A percentile compares a stretch with the other conserved stretches of the same genome.
Evolutionary conservation across 1,140 invertebrate species (phyloP).

Genomic region (Drosophila pallidifrons): DNA sequence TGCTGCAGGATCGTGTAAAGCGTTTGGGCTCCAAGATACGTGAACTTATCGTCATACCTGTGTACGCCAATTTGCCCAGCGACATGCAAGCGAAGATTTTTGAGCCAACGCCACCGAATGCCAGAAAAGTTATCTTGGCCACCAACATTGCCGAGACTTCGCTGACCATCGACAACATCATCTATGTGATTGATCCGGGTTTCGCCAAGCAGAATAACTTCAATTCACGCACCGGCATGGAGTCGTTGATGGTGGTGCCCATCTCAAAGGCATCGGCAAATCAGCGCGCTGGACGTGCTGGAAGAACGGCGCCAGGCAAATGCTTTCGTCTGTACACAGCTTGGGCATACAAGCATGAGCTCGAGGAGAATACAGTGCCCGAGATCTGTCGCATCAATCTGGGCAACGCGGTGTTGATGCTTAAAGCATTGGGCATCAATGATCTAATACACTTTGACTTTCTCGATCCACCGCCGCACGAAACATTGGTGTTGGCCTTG

Average conservation of each 20-base stretch:
- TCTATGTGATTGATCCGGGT: conserved; percentile 99
- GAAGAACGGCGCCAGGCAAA: conserved; percentile 96
- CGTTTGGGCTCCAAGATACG: conserved; percentile 86
- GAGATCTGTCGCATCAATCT: conserved; percentile 99
- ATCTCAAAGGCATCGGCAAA: conserved; percentile 98
- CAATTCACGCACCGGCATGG: conserved; percentile 99
- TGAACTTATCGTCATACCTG: conserved; percentile 90
- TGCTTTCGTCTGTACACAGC: conserved; percentile 98
- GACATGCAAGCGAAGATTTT: conserved; percentile 99
- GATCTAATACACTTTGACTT: conserved; percentile 99
- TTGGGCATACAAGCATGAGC: conserved; percentile 98
- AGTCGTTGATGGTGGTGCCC: conserved; percentile 98
- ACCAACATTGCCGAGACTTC: conserved; percentile 99
- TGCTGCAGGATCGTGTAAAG: conserved; percentile 95
- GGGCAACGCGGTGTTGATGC: conserved; percentile 96
- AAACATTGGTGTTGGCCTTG: conserved; percentile 96
- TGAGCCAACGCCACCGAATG: conserved; percentile 96
- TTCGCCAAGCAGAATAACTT: conserved; percentile 99
- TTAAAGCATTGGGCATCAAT: conserved; percentile 92
- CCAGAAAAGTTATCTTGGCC: conserved; percentile 97
- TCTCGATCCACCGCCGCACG: conserved; percentile 98
- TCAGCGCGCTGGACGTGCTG: conserved; percentile 96
- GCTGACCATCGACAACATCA: conserved; percentile 99
- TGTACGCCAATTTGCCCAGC: conserved; percentile 98
- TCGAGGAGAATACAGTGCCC: conserved; percentile 98